Percentiles rank a stretch among this genome's conserved stretches.
phyloP scores from a whole-genome alignment of 2,888 invertebrate genomes.

The Chymomyza amoena region DNA sequence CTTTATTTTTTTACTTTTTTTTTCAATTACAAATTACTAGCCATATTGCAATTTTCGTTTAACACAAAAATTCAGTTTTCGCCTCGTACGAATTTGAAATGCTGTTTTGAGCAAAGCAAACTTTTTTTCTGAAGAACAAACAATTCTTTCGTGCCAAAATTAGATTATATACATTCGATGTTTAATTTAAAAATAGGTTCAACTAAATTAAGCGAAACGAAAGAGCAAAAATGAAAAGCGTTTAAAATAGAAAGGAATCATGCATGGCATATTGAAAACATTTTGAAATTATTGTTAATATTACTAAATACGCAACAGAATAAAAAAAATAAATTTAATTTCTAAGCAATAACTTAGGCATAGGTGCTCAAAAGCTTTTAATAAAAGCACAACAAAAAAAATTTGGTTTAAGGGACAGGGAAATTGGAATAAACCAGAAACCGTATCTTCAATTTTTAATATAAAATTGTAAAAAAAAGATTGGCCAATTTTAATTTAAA shows the following conservation, averaged over 20 bases:
- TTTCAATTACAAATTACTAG: background rate
- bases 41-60: slow-evolving; percentile 7
- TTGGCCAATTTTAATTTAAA: too few relatives aligned
- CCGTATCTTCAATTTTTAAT: too few relatives aligned
- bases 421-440: too few relatives aligned
- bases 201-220: slow-evolving; percentile 50
- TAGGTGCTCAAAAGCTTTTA: too few relatives aligned
- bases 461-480: too few relatives aligned
- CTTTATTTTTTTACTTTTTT: background rate
- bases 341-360: too few relatives aligned
- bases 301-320: background rate
- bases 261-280: slow-evolving; percentile 10
- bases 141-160: slow-evolving; percentile 50
- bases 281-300: background rate
- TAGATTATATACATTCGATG: slow-evolving; percentile 52
- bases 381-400: too few relatives aligned
- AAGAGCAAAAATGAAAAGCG: slow-evolving; percentile 42
- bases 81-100: slow-evolving; percentile 16
- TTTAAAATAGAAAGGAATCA: slow-evolving; percentile 44
- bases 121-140: slow-evolving; percentile 61
- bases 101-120: slow-evolving; percentile 35
- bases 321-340: background rate
- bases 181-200: slow-evolving; percentile 54
- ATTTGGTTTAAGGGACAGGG: too few relatives aligned
- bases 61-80: slow-evolving; percentile 7